Evolutionary conservation across 2,888 invertebrate species (phyloP).

Genomic region (Ariolimax columbianus): DNA sequence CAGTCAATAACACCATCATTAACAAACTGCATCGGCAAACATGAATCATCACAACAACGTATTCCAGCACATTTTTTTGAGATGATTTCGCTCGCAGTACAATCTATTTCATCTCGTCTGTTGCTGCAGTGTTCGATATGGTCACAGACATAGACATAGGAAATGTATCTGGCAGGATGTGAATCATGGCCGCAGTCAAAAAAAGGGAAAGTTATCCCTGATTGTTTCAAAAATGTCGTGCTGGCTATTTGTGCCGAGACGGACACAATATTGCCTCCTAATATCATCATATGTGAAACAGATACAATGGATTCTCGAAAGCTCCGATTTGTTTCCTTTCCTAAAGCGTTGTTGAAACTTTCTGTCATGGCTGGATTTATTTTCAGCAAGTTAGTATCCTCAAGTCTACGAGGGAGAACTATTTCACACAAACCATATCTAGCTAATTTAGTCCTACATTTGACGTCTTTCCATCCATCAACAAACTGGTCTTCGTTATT

Average conservation of each 20-base stretch:
- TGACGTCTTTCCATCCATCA: not conserved
- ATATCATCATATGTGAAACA: not conserved
- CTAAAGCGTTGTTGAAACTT: not conserved
- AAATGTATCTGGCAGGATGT: not conserved
- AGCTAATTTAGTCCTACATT: not conserved
- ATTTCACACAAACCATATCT: not conserved
- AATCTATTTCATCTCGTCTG: not conserved
- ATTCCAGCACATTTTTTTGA: too few species aligned
- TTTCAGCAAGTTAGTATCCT: not conserved
- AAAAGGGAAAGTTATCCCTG: not conserved
- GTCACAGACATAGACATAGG: slow-evolving; percentile 4
- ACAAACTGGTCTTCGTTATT: not conserved
- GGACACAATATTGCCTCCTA: not conserved
- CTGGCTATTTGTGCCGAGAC: not conserved
- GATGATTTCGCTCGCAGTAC: not conserved
- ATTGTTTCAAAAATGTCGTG: not conserved
- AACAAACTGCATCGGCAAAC: not conserved
- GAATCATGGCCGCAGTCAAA: slow-evolving; percentile 1
- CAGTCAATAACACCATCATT: slow-evolving; percentile 27
- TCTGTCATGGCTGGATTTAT: not conserved
- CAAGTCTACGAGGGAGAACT: not conserved
- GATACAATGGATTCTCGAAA: not conserved
- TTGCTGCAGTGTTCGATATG: not conserved
- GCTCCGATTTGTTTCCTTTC: not conserved
- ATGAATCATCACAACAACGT: slow-evolving; percentile 19